These are phyloP conservation scores for Drosophila sechellia DNA, from an alignment of 1,140 invertebrate species.

Conservation along the genomic window DNA sequence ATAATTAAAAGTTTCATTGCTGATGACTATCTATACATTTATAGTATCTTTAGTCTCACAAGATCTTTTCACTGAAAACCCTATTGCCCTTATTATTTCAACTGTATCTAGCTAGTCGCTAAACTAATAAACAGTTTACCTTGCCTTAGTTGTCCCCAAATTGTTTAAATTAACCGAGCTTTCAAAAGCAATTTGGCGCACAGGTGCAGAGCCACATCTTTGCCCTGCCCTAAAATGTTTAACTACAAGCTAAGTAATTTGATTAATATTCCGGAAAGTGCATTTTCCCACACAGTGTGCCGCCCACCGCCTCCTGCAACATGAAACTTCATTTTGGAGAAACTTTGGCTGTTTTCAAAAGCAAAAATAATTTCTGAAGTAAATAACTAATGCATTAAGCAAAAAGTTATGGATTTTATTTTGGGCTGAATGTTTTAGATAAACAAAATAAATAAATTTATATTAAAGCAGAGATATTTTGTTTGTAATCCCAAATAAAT, in stretches of 20 bases:
- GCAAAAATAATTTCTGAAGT: background rate
- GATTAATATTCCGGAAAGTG: conserved; percentile 45
- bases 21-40: background rate
- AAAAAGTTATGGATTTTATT: background rate
- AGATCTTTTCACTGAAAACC: too few species aligned
- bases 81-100: background rate
- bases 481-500: too few species aligned
- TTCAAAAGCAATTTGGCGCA: conserved; percentile 21
- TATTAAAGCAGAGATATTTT: too few species aligned
- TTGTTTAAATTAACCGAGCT: conserved; percentile 29
- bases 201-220: conserved; percentile 3
- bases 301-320: conserved; percentile 3
- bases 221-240: conserved; percentile 37
- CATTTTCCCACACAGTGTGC: conserved; percentile 12
- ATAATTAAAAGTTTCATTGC: background rate
- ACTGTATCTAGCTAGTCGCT: background rate
- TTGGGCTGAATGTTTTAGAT: background rate
- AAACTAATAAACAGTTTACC: background rate
- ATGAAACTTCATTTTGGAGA: conserved; percentile 22
- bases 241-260: conserved; percentile 45
- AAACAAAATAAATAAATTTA: background rate
- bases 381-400: background rate
- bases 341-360: conserved; percentile 9
- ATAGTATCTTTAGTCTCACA: too few species aligned
- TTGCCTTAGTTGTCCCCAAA: background rate